Base-by-base conservation (phyloP, 2,113 vertebrate genomes). In the Pseudorasbora parva region DNA sequence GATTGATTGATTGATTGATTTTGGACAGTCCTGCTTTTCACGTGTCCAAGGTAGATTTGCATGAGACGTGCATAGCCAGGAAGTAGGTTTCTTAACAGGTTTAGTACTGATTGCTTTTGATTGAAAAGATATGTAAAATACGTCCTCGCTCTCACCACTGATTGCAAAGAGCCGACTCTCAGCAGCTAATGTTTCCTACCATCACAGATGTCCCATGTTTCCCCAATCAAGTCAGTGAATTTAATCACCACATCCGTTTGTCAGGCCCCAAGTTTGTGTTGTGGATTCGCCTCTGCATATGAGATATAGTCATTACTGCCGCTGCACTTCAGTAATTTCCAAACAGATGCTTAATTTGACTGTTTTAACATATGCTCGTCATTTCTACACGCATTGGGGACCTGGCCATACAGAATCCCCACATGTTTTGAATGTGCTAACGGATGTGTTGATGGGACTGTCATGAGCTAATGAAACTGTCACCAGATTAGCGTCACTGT, bases 241-340 rank as follows among this genome's bases (percentile, higher is more conserved):
- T 83, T 68, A 77, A 83, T 83, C 56, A 83, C 25, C 49, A 85
- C 90, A 90, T 56, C 62, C 49, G 30, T 77, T 75, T 68, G 82
- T 77, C 73, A 68, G 73, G 21, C 82, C 72, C 59, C 15, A 51
- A 76, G 17, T 66, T 66, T 69, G 49, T 41, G 51, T 83, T n/a
- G 59, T 19, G 45, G 19, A 64, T 72, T 75, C 25, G 5, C 87
- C 30, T 83, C 27, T n/a, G 59, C 15, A 14, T 54, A 41, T 83
- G 37, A 51, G 72, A 78, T 23, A 60, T 49, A 57, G 72, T 79
- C 57, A 78, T 78, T 57, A 78, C 64, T n/a, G 49, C 11, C 15
- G 68, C 64, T 37, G 56, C 74, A 47, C 54, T 62, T 47, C 45
- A 8, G 54, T 77, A 72, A 78, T 82, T 66, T 37, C 43, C 41